Evolutionary conservation across 2,113 vertebrate species (phyloP).

Genomic region (Cyanocitta stelleri): DNA sequence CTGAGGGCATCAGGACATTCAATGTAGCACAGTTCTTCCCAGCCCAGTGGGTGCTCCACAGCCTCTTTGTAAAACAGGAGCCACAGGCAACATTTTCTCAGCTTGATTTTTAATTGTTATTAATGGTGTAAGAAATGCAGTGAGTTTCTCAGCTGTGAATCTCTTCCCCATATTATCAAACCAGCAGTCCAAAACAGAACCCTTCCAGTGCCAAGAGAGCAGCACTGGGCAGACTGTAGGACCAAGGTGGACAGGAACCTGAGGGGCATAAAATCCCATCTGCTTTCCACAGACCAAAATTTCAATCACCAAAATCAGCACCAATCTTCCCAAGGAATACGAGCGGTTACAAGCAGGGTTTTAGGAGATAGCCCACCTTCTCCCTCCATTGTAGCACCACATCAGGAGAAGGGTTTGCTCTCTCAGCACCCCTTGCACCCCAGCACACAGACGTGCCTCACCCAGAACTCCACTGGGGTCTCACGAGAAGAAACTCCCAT

Average conservation of each 20-base stretch:
- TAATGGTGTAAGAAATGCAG: background rate
- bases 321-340: background rate
- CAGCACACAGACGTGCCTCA: slow-evolving; percentile 37
- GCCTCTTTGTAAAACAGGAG: background rate
- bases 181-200: background rate
- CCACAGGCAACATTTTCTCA: background rate
- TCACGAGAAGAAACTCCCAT: slow-evolving; percentile 53
- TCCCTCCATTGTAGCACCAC: background rate
- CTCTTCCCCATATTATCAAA: background rate
- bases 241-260: background rate
- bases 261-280: background rate
- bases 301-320: background rate
- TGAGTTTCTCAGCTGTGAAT: background rate
- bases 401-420: background rate
- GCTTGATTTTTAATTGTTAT: background rate
- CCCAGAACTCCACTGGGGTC: slow-evolving; percentile 39
- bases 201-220: background rate
- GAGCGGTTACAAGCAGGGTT: background rate
- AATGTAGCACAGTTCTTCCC: background rate
- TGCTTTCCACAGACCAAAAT: background rate
- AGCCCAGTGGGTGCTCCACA: background rate
- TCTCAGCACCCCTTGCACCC: background rate
- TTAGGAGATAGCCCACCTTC: background rate
- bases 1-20: no score
- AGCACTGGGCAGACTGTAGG: background rate